Conservation (phyloP, 2,797 vertebrate genomes). For the Glossophaga mutica region DNA sequence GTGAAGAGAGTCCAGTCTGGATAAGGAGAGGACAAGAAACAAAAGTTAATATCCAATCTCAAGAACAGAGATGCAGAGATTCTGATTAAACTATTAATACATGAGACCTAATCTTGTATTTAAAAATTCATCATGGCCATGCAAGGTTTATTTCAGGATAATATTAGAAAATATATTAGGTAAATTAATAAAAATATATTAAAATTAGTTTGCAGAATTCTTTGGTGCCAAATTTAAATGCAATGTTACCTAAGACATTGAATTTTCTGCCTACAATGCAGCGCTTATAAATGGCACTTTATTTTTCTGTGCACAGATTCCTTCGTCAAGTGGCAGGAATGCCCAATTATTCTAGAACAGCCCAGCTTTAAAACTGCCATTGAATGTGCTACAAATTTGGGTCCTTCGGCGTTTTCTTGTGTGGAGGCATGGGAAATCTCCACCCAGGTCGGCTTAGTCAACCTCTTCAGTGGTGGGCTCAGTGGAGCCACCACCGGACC, state of each 20-base stretch:
- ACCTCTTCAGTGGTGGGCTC: slow-evolving; percentile 87
- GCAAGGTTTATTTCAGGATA: slow-evolving; percentile 31
- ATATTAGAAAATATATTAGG: slow-evolving; percentile 34
- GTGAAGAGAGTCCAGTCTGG: neutral
- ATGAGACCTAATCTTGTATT: neutral
- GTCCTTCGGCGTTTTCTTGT: slow-evolving; percentile 62
- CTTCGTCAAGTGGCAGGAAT: slow-evolving; percentile 81
- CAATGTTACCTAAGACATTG: slow-evolving; percentile 82
- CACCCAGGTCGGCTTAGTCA: slow-evolving; percentile 75
- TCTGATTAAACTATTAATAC: slow-evolving; percentile 7
- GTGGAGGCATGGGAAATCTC: slow-evolving; percentile 52
- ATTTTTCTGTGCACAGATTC: slow-evolving; percentile 64
- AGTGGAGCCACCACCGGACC: slow-evolving; percentile 69
- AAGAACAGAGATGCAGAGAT: neutral
- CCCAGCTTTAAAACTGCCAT: slow-evolving; percentile 67
- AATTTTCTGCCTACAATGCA: slow-evolving; percentile 76
- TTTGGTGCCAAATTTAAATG: slow-evolving; percentile 81
- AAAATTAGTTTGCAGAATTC: slow-evolving; percentile 36
- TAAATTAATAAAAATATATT: slow-evolving; percentile 43
- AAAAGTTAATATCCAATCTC: neutral
- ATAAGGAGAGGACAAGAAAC: neutral
- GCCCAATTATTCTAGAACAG: slow-evolving; percentile 78
- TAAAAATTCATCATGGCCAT: neutral
- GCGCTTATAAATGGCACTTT: slow-evolving; percentile 80
- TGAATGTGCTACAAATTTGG: slow-evolving; percentile 67